These are phyloP conservation scores for Thalassoma bifasciatum DNA, from an alignment of 2,113 vertebrate species.

Conservation along the genomic window DNA sequence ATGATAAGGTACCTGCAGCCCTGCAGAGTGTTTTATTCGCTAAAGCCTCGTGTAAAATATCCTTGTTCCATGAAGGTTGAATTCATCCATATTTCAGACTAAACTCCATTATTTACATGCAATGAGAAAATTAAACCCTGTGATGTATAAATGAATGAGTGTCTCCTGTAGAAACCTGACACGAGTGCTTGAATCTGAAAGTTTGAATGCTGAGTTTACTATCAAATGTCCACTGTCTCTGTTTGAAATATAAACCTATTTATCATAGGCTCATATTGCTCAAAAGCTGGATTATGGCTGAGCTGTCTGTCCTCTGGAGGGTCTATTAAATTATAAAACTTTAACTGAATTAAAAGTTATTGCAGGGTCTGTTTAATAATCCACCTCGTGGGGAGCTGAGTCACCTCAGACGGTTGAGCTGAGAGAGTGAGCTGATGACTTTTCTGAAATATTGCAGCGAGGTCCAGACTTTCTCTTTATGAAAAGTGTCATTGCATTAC, in stretches of 20 bases:
- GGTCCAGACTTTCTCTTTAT: not conserved
- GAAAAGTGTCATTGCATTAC: no score
- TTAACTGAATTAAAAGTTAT: slow-evolving; percentile 22
- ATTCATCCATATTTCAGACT: no score
- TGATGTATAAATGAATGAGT: no score
- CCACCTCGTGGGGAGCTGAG: not conserved
- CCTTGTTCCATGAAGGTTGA: no score
- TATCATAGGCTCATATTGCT: slow-evolving; percentile 5
- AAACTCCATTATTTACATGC: no score
- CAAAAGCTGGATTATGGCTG: not conserved
- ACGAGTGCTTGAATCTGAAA: not conserved
- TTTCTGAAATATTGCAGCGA: no score
- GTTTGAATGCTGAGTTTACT: not conserved
- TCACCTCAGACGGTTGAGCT: not conserved
- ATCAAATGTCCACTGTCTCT: not conserved
- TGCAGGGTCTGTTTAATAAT: slow-evolving; percentile 14
- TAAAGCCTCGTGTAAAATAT: no score
- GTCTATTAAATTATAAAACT: slow-evolving; percentile 23
- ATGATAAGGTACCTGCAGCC: no score
- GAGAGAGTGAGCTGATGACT: no score
- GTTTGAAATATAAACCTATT: not conserved
- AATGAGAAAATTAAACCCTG: no score
- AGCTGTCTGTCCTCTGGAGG: not conserved
- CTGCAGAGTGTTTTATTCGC: no score
- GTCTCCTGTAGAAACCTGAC: no score